These are phyloP conservation scores for Pogonocichla stellata DNA, from an alignment of 2,113 vertebrate species.

Conservation along the genomic window DNA sequence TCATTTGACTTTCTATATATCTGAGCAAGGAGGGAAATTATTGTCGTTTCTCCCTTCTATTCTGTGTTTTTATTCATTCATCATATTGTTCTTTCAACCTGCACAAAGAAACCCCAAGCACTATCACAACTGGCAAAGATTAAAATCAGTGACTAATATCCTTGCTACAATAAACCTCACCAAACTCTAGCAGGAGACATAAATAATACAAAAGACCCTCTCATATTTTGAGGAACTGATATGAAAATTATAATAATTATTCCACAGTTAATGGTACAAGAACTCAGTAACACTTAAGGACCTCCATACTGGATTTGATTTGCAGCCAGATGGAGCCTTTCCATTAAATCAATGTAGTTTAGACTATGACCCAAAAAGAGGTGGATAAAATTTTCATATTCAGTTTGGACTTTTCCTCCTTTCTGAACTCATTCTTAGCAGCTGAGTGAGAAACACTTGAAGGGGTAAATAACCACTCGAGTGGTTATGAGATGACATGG, in stretches of 20 bases:
- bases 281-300: constrained; percentile 3
- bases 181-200: neutral
- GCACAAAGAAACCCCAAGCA: neutral
- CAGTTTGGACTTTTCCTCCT: neutral
- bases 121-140: neutral
- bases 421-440: neutral
- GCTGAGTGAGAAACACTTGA: neutral
- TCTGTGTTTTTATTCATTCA: constrained; percentile 31
- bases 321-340: constrained; percentile 17
- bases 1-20: neutral
- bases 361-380: neutral
- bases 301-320: constrained; percentile 13
- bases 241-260: neutral
- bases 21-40: neutral
- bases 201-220: constrained; percentile 14
- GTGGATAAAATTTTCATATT: neutral
- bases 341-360: neutral
- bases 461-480: constrained; percentile 25
- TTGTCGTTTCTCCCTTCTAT: neutral
- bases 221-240: neutral
- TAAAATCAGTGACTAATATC: neutral
- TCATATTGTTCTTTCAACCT: neutral
- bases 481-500: constrained; percentile 38
- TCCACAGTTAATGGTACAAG: neutral
- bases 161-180: constrained; percentile 20